Base-by-base conservation (phyloP, 2,113 vertebrate genomes). In the Opisthocomus hoazin region DNA sequence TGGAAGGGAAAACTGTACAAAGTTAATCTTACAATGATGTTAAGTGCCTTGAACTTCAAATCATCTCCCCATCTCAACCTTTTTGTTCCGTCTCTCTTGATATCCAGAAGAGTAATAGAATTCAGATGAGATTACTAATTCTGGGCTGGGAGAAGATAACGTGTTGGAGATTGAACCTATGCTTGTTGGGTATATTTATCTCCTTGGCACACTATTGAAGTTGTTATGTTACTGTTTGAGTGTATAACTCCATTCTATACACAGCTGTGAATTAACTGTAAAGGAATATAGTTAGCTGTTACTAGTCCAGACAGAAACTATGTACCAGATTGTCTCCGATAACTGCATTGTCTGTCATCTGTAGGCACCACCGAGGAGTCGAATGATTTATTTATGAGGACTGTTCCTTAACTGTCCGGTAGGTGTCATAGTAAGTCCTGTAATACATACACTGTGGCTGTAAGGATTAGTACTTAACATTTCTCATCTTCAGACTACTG, bases 351-450 rank as follows among this genome's bases (percentile, higher is more conserved):
- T 91, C 50, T 85, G 29, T 86, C n/a, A 17, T 19, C 50, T 32
- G 41, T 51, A 92, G 90, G 92, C 78, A 32, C 30, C 8, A 4
- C 36, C 15, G 5, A 68, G 60, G 37, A 57, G 17, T 3, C 2
- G 22, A 76, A 48, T 76, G 51, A 81, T 61, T 74, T 76, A 23
- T 56, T 85, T 60, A 24, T 80, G 80, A 91, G 46, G 29, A 71
- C 56, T 48, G 24, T 74, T 76, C 88, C 48, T 81, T 92, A 75
- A 78, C 19, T 89, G 26, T 50, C 84, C 90, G 60, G 90, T 91
- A 92, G 92, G 88, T 91, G 93, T 90, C 96, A 60, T 5, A 87
- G 65, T 93, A 82, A 95, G 56, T 90, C 90, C 61, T 89, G 50
- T 84, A 89, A 36, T 79, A 41, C 37, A 2, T 34, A 12, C 6